Evolutionary conservation across 2,888 invertebrate genomes (phyloP), one percentile per base, ranked within the genome.

Genomic region (Opisthograptis luteolata): DNA sequence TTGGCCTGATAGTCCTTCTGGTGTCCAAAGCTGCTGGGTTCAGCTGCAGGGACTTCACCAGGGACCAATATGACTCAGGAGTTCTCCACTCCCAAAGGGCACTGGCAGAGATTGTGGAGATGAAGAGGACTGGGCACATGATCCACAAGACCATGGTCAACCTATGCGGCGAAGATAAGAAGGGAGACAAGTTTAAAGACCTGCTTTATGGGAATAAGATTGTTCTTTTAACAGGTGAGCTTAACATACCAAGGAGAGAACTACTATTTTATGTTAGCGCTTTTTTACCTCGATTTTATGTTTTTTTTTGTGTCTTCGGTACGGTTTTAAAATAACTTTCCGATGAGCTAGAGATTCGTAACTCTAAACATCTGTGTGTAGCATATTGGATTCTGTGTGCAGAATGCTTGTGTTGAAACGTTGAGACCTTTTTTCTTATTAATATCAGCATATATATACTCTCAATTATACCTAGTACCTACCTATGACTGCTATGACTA

Each of bases 71-170:
- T 19, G 79, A 81, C 15, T 85, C 84, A 0, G 86, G 81, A 2
- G 78, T 90, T 0, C 66, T 92, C 43, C 87, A 91, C 70, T 71
- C 90, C 7, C 91, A 91, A 69, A 76, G 92, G 58, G 91, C 86
- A 0, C 60, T 91, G 37, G 87, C 90, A 0, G 91, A 90, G 62
- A 87, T 91, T 1, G 88, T 90, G 27, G 90, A 90, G 70, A 90
- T 90, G 90, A 89, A 89, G 62, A 68, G 89, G 9, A 90, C 87
- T 0, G 89, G 87, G 0, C 90, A 90, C 56, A 70, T 88, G 68
- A 81, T 90, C 30, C 89, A 89, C 34, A 87, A 82, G 64, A 79
- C 86, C 0, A 84, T 88, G 85, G 86, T 76, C 8, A 87, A 90
- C 55, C 75, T 89, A 1, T 76, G 81, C 58, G 81, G 83, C 2